Evolutionary conservation across 2,113 vertebrate species (phyloP).

Genomic region (Alligator sinensis): DNA sequence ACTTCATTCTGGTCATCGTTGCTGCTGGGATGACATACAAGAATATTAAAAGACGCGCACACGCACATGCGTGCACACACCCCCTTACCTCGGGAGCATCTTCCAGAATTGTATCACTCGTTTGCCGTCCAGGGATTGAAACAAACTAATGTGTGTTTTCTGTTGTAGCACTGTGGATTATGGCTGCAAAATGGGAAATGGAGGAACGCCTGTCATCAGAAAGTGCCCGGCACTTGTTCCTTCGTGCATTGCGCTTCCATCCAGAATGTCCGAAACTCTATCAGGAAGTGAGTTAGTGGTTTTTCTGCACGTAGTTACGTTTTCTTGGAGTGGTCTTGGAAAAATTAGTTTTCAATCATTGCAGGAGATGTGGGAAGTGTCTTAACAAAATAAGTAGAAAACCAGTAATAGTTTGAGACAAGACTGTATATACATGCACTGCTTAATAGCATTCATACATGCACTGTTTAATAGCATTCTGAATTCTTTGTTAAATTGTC

Average conservation of each 20-base stretch:
- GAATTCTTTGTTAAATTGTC: not conserved
- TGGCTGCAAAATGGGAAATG: slow-evolving; percentile 98
- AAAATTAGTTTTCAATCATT: not conserved
- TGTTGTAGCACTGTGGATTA: slow-evolving; percentile 91
- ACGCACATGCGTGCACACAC: too few relatives aligned
- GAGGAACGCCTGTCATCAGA: slow-evolving; percentile 93
- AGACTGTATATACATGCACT: not conserved
- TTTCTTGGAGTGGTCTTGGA: not conserved
- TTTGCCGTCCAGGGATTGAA: not conserved
- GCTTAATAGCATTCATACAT: not conserved
- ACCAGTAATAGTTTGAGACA: not conserved
- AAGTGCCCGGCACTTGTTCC: slow-evolving; percentile 92
- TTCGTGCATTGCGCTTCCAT: slow-evolving; percentile 96
- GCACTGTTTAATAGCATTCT: not conserved
- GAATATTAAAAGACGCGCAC: too few relatives aligned
- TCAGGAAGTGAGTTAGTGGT: slow-evolving; percentile 86
- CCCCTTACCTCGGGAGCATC: not conserved
- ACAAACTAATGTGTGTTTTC: not conserved
- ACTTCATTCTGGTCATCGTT: too few relatives aligned
- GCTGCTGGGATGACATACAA: too few relatives aligned
- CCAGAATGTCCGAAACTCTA: slow-evolving; percentile 92
- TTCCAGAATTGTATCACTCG: not conserved
- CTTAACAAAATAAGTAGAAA: not conserved
- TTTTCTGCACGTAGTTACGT: not conserved
- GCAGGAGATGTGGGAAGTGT: not conserved